phyloP scores from a whole-genome alignment of 2,113 vertebrate genomes.

The Anthoscopus minutus region DNA sequence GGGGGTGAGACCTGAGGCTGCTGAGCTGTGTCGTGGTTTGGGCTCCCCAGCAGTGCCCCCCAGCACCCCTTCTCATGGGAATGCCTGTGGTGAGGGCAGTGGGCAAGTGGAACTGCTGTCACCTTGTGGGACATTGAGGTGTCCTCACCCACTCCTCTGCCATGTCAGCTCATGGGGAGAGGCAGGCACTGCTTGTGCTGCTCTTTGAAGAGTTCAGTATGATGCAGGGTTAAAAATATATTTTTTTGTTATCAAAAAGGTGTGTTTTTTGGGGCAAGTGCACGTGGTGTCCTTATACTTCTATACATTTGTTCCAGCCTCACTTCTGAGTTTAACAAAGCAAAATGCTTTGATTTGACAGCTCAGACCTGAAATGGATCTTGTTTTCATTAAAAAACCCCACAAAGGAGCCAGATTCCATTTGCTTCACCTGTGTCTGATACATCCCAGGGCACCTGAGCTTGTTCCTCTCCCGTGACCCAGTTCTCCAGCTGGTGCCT shows the following conservation, averaged over 20 bases:
- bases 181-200: not conserved
- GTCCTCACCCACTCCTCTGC: not conserved
- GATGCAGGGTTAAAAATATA: not conserved
- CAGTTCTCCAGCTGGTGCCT: rapidly evolving
- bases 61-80: rapidly evolving
- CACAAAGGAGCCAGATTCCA: not conserved
- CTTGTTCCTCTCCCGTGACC: not conserved
- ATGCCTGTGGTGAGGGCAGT: rapidly evolving
- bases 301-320: not conserved
- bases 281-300: not conserved
- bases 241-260: not conserved
- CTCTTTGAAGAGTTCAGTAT: not conserved
- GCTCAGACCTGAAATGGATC: not conserved
- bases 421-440: not conserved
- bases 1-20: rapidly evolving
- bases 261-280: not conserved
- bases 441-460: not conserved
- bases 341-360: not conserved
- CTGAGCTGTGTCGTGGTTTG: not conserved
- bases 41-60: rapidly evolving
- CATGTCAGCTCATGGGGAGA: not conserved
- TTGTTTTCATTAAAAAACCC: not conserved
- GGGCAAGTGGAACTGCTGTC: not conserved
- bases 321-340: not conserved
- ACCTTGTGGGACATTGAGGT: not conserved